Conservation (phyloP, 2,888 invertebrate genomes). For the Agrotis ipsilon region DNA sequence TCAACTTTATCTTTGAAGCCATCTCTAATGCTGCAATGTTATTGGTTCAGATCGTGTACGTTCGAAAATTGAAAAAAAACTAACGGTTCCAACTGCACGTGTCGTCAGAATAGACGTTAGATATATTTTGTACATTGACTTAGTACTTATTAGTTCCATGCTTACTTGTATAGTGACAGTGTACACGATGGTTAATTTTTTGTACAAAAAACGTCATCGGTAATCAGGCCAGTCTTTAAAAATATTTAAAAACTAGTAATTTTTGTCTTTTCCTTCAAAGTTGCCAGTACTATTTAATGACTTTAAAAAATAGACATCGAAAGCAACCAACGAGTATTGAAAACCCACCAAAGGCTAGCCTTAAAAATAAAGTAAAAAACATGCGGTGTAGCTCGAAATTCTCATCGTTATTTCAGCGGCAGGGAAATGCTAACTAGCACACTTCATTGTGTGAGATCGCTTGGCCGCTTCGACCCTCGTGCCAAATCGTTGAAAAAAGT, state of each 20-base stretch:
- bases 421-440: conserved; percentile 57
- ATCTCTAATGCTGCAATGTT: conserved; percentile 28
- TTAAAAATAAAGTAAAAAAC: conserved; percentile 21
- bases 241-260: no score
- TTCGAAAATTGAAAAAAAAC: conserved; percentile 37
- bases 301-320: conserved; percentile 1
- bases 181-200: not conserved
- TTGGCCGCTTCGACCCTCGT: conserved; percentile 43
- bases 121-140: conserved; percentile 3
- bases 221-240: not conserved
- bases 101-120: conserved; percentile 5
- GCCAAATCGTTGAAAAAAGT: conserved; percentile 61
- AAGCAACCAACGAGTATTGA: conserved; percentile 1
- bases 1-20: conserved; percentile 41
- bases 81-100: conserved; percentile 4
- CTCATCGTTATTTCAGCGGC: conserved; percentile 36
- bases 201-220: not conserved
- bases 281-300: not conserved
- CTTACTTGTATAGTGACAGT: not conserved
- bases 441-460: conserved; percentile 56
- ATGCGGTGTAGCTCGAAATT: conserved; percentile 12
- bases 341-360: not conserved
- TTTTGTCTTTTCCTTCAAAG: not conserved
- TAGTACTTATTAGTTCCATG: not conserved
- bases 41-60: conserved; percentile 26